These are phyloP conservation scores for Ophion costatus DNA, from an alignment of 2,888 invertebrate genomes.

Conservation along the genomic window DNA sequence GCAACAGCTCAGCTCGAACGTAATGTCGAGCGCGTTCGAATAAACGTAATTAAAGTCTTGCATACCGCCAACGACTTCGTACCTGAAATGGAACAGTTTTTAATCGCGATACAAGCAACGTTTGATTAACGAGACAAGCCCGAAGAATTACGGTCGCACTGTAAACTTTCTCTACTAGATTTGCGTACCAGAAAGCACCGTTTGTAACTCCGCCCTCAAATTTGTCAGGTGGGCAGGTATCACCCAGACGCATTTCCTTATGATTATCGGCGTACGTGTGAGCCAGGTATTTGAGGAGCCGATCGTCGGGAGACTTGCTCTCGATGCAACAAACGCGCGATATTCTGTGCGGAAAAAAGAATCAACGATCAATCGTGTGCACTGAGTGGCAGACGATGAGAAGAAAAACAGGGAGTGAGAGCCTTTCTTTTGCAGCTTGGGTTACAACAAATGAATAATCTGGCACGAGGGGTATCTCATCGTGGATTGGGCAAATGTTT, in stretches of 20 bases:
- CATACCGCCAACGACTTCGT: conserved; percentile 92
- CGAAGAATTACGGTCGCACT: no score
- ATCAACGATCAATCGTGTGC: no score
- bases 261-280: conserved; percentile 90
- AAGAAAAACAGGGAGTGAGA: background rate
- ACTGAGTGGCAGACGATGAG: background rate
- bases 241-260: conserved; percentile 90
- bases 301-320: conserved; percentile 92
- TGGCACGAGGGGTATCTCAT: no score
- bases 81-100: conserved; percentile 75
- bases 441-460: no score
- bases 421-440: no score
- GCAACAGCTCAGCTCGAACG: conserved; percentile 97
- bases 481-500: no score
- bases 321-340: conserved; percentile 89
- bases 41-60: conserved; percentile 98
- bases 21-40: conserved; percentile 98
- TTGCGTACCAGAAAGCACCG: conserved; percentile 95
- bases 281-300: conserved; percentile 91
- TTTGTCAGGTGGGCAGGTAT: conserved; percentile 89
- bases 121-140: background rate
- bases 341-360: conserved; percentile 79
- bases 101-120: conserved; percentile 27
- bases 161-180: background rate
- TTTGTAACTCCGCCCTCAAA: conserved; percentile 94